Conservation (phyloP, 2,113 vertebrate genomes). For the Abramis brama region DNA sequence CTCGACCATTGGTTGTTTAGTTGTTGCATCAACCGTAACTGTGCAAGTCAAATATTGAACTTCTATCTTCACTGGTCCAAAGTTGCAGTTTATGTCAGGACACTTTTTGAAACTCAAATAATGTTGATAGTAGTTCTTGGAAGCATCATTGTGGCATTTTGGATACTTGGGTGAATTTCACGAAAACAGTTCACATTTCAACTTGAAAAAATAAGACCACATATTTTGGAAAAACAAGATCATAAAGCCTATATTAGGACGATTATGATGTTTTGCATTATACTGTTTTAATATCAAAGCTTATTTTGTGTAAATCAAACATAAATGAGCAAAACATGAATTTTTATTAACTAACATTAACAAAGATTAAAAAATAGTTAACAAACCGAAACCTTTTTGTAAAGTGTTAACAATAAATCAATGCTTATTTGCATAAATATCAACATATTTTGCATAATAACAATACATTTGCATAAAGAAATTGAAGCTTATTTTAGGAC, state of each 20-base stretch:
- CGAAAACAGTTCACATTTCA: background rate
- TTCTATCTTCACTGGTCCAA: background rate
- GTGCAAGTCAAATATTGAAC: constrained; percentile 1
- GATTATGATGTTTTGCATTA: background rate
- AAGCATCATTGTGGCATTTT: background rate
- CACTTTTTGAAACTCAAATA: background rate
- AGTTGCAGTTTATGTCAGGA: background rate
- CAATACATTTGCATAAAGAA: background rate
- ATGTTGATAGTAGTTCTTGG: background rate
- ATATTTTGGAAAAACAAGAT: no score
- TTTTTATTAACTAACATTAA: no score
- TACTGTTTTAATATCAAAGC: background rate
- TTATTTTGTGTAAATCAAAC: background rate
- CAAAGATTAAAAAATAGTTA: no score
- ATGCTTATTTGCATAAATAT: background rate
- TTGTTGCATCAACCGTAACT: background rate
- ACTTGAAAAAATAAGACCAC: no score
- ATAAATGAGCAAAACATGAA: no score
- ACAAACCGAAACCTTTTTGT: no score
- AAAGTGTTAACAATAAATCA: background rate
- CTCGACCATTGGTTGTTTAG: background rate
- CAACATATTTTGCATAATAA: background rate
- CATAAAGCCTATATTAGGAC: no score
- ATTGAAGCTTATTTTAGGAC: background rate
- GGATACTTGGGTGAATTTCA: background rate